A percentile compares a stretch with the other conserved stretches of the same genome.
Evolutionary conservation across 2,888 invertebrate genomes (phyloP).

Genomic region (Capitulum mitella): DNA sequence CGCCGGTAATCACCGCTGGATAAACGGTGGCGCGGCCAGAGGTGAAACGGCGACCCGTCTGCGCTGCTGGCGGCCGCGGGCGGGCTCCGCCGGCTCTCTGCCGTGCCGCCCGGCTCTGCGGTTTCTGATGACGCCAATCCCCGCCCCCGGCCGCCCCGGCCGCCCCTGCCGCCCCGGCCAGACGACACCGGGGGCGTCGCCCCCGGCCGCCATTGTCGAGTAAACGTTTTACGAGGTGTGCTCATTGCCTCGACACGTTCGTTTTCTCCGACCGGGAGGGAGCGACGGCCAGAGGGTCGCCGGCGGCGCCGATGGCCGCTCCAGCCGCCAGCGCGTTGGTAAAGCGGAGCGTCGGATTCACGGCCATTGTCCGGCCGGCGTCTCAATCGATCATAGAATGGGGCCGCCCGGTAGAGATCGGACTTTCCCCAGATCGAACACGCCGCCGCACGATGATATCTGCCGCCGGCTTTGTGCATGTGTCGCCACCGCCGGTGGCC

Average conservation of each 20-base stretch:
- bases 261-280: background rate
- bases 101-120: too few relatives aligned
- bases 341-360: too few relatives aligned
- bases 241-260: constrained; percentile 20
- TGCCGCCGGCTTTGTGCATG: too few relatives aligned
- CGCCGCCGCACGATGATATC: background rate
- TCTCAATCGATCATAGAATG: constrained; percentile 15
- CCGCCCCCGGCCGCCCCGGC: background rate
- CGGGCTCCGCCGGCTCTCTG: too few relatives aligned
- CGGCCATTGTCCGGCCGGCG: background rate
- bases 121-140: too few relatives aligned
- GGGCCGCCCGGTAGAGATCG: constrained; percentile 1
- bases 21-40: background rate
- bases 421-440: background rate
- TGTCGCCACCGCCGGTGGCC: too few relatives aligned
- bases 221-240: background rate
- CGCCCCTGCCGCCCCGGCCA: background rate
- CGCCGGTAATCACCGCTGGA: background rate
- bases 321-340: too few relatives aligned
- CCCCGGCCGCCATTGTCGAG: background rate
- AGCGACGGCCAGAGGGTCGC: background rate
- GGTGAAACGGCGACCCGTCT: background rate
- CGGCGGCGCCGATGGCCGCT: background rate
- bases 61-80: too few relatives aligned
- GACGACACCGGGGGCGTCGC: background rate